Conservation (phyloP, 2,888 invertebrate species). For the Plemyria rubiginata region DNA sequence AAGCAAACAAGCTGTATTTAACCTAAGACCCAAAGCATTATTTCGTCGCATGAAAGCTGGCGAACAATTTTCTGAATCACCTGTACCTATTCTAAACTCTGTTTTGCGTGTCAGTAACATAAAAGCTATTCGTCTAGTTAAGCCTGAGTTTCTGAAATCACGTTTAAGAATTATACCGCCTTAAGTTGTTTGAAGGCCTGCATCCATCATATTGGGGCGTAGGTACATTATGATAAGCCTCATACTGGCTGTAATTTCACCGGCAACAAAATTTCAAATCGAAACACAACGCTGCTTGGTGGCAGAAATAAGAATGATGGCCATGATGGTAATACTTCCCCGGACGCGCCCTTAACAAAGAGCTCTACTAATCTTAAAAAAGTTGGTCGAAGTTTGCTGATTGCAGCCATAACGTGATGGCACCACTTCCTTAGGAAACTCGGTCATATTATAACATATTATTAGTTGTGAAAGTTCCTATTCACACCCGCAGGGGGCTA, state of each 20-base stretch:
- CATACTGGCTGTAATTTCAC: too few relatives aligned
- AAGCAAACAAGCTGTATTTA: conserved; percentile 2
- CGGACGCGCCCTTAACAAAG: too few relatives aligned
- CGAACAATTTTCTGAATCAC: conserved; percentile 21
- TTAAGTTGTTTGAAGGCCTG: neutral
- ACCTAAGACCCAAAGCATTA: conserved; percentile 4
- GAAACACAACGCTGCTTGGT: too few relatives aligned
- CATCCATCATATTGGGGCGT: too few relatives aligned
- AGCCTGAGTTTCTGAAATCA: neutral
- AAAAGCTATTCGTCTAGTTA: conserved; percentile 51
- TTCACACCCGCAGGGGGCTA: conserved; percentile 38
- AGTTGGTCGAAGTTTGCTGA: too few relatives aligned
- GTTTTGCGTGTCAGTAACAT: conserved; percentile 43
- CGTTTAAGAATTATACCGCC: neutral
- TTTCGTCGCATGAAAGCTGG: conserved; percentile 1
- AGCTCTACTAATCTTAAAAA: too few relatives aligned
- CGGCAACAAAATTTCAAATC: too few relatives aligned
- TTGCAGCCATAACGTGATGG: neutral
- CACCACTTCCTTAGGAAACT: neutral
- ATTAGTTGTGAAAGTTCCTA: conserved; percentile 47
- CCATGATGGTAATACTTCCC: too few relatives aligned
- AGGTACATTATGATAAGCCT: too few relatives aligned
- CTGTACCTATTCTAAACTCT: conserved; percentile 18
- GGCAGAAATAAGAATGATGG: too few relatives aligned
- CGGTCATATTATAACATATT: conserved; percentile 41